Percentiles rank a stretch among this genome's conserved stretches.
phyloP scores from a whole-genome alignment of 2,797 vertebrate species.

The Hephaestus fuliginosus region DNA sequence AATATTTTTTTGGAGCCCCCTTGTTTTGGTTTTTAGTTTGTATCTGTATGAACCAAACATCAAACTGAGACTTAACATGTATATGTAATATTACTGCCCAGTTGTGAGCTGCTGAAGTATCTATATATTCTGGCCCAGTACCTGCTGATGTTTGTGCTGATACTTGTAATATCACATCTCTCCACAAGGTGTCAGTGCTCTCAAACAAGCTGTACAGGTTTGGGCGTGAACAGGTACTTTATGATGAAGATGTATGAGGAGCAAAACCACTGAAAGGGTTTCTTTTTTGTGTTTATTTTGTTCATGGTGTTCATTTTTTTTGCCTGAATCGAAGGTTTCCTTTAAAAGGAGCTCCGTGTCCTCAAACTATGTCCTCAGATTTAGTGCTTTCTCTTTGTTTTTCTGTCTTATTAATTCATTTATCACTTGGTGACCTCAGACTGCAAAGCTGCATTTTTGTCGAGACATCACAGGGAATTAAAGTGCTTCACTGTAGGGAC shows the following conservation, averaged over 20 bases:
- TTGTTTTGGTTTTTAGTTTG: no score
- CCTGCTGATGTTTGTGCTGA: neutral
- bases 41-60: no score
- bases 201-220: constrained; percentile 22
- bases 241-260: neutral
- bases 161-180: constrained; percentile 3
- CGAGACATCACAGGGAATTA: constrained; percentile 27
- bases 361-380: neutral
- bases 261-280: constrained; percentile 2
- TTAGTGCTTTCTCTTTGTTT: neutral
- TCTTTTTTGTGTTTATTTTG: neutral
- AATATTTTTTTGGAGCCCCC: neutral
- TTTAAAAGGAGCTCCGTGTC: neutral
- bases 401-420: constrained; percentile 2
- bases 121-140: neutral
- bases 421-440: constrained; percentile 16
- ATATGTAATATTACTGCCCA: no score
- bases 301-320: neutral
- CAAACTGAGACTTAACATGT: no score
- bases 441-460: constrained; percentile 1
- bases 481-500: constrained; percentile 36
- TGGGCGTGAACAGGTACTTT: neutral
- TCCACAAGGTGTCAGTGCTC: constrained; percentile 74
- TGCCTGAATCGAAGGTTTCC: constrained; percentile 2
- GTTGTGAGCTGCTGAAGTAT: no score